Conservation (phyloP, 2,888 invertebrate genomes). For the Amiota communis region DNA sequence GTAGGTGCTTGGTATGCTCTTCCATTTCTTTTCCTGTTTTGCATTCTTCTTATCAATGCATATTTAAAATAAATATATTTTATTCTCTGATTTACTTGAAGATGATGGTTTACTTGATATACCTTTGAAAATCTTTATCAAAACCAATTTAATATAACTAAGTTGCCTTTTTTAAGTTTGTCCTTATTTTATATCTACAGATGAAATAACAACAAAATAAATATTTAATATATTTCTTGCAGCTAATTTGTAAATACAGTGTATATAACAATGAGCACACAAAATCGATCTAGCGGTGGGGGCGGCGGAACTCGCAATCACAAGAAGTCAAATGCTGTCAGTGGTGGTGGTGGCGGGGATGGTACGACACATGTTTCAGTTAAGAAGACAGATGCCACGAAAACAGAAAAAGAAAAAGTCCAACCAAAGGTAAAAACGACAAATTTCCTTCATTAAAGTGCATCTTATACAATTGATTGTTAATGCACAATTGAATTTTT, state of each 20-base stretch:
- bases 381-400: constrained; percentile 76
- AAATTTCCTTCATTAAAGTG: neutral
- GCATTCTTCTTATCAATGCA: constrained; percentile 29
- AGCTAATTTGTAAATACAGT: constrained; percentile 74
- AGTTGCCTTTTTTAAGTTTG: too few relatives aligned
- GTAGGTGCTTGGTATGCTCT: too few relatives aligned
- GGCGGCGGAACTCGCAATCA: constrained; percentile 70
- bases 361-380: constrained; percentile 69
- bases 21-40: too few relatives aligned
- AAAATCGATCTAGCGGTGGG: constrained; percentile 72
- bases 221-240: constrained; percentile 41
- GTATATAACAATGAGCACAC: constrained; percentile 74
- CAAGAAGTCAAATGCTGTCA: constrained; percentile 71
- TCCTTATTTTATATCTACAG: neutral
- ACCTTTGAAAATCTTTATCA: neutral
- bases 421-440: constrained; percentile 73
- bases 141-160: neutral
- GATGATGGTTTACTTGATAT: too few relatives aligned
- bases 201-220: neutral
- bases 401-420: constrained; percentile 77
- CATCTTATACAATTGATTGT: neutral
- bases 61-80: too few relatives aligned
- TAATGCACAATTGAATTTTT: neutral
- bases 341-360: constrained; percentile 67
- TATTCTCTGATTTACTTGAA: too few relatives aligned